Evolutionary conservation across 2,888 invertebrate genomes (phyloP), one percentile per base, ranked within the genome.

Genomic region (Allacma fusca): DNA sequence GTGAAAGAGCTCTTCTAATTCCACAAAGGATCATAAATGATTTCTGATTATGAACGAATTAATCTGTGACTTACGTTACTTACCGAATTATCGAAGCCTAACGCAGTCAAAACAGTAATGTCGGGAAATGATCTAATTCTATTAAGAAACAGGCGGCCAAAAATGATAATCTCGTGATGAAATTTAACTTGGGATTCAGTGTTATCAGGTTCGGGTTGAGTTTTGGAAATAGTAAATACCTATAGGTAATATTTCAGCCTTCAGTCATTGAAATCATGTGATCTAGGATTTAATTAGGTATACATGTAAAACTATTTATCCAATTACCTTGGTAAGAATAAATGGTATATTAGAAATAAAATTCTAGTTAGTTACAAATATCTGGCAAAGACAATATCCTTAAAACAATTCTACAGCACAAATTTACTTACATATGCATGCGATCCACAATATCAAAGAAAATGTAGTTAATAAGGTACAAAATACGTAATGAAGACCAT

Each of bases 241-340:
- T 40, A 69, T 19, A 40, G 68, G 68, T 29, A 40, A 69, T 69
- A 69, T 69, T 69, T 69, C 68, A 69, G 68, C 68, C 68, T 69
- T 69, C 23, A 69, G 40, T 69, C 68, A 34, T 69, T 69, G 68
- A 69, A 69, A 69, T 62, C 23, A 62, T 24, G 62, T 62, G n/a
- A 62, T 19, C 62, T 62, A 62, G 62, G 16, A 26, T 21, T 7
- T 34, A 34, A 34, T 34, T 34, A 34, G 34, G 34, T 34, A 50
- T 50, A 50, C 50, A 50, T 50, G 16, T 50, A 34, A 4, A 34
- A 9, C 4, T n/a, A 50, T 50, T 50, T 50, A 19, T 50, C 50
- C 50, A 9, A 34, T 34, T 34, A 9, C 34, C 34, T 34, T 34
- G 34, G 34, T 34, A 34, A 34, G 34, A 34, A 34, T 34, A 34